Conservation (phyloP, 2,113 vertebrate species). For the Tachysurus vachellii region DNA sequence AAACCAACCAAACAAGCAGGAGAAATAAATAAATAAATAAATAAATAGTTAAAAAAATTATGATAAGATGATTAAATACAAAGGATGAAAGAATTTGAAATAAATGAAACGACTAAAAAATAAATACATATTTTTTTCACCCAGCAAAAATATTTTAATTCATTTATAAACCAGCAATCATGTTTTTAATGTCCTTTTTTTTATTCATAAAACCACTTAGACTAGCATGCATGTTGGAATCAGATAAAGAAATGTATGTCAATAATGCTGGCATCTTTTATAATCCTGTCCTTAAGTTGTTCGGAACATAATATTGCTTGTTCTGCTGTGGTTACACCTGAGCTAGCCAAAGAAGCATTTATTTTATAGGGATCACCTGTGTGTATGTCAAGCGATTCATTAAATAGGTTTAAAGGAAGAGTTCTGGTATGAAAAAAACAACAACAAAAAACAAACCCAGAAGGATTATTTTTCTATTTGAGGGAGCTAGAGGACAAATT, state of each 20-base stretch:
- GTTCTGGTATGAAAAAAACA: background rate
- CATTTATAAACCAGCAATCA: background rate
- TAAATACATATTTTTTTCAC: background rate
- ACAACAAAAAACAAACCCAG: background rate
- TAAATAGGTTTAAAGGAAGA: background rate
- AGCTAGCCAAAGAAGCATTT: slow-evolving; percentile 23
- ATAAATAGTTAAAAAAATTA: background rate
- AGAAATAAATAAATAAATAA: background rate
- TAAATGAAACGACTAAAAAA: background rate
- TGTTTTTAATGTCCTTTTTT: background rate
- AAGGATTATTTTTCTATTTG: background rate
- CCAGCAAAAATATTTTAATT: background rate
- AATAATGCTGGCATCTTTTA: slow-evolving; percentile 29
- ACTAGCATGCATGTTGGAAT: slow-evolving; percentile 20
- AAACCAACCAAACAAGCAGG: slow-evolving; percentile 20
- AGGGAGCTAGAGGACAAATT: background rate
- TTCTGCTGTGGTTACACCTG: slow-evolving; percentile 12
- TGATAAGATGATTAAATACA: background rate
- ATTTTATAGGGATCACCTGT: background rate
- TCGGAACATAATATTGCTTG: slow-evolving; percentile 8
- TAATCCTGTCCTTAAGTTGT: background rate
- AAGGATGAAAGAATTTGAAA: background rate
- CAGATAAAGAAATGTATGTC: slow-evolving; percentile 7
- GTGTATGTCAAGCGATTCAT: background rate
- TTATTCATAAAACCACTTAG: slow-evolving; percentile 1